phyloP scores from a whole-genome alignment of 2,113 vertebrate species.

The Catharus bicknelli region DNA sequence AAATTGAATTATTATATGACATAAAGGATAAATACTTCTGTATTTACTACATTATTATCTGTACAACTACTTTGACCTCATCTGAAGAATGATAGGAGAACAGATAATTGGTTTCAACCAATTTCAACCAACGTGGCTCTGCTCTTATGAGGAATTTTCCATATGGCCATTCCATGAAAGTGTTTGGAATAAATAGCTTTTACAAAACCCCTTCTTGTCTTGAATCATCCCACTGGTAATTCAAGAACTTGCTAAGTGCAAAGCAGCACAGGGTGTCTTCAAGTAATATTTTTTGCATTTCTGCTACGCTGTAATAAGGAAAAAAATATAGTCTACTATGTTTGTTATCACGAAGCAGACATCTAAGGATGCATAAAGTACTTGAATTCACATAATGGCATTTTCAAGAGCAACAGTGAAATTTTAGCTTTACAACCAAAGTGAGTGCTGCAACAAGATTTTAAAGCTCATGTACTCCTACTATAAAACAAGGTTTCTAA shows the following conservation, averaged over 20 bases:
- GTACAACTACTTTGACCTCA: background rate
- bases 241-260: background rate
- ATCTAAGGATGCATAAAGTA: background rate
- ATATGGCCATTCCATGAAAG: background rate
- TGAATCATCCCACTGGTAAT: background rate
- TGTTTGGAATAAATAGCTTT: background rate
- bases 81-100: background rate
- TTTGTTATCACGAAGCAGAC: background rate
- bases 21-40: background rate
- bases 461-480: background rate
- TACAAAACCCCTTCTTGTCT: fast-evolving
- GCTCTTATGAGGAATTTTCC: background rate
- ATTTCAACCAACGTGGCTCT: too few species aligned
- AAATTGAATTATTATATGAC: background rate
- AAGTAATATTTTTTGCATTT: background rate
- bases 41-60: background rate
- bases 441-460: background rate
- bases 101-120: background rate
- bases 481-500: background rate
- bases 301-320: background rate
- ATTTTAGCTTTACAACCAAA: background rate
- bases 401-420: background rate
- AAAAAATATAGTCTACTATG: background rate
- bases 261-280: background rate
- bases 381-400: background rate